phyloP scores from a whole-genome alignment of 2,797 vertebrate species.

The Astyanax mexicanus region DNA sequence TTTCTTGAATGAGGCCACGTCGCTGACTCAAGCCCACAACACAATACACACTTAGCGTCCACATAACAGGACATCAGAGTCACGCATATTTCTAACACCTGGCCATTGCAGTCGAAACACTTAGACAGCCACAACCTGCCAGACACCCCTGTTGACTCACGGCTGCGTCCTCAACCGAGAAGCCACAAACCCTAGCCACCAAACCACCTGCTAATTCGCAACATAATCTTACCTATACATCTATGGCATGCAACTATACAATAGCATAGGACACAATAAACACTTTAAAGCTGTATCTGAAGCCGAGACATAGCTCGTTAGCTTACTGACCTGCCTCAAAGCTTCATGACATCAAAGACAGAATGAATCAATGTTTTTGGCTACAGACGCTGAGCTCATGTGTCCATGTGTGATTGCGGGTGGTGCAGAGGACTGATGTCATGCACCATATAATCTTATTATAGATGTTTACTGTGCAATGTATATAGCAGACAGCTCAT shows the following conservation, averaged over 20 bases:
- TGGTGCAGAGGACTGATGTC: constrained; percentile 25
- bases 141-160: constrained; percentile 24
- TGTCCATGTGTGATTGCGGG: constrained; percentile 27
- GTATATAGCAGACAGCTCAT: constrained; percentile 12
- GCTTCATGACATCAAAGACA: constrained; percentile 13
- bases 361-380: constrained; percentile 3
- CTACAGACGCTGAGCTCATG: constrained; percentile 27
- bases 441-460: constrained; percentile 39
- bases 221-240: neutral
- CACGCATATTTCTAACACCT: constrained; percentile 44
- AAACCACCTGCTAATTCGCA: constrained; percentile 25
- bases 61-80: constrained; percentile 11
- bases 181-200: constrained; percentile 19
- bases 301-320: constrained; percentile 10
- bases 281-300: too few species aligned
- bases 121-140: constrained; percentile 28
- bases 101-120: constrained; percentile 23
- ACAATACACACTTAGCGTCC: constrained; percentile 44
- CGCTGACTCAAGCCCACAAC: constrained; percentile 51
- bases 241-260: constrained; percentile 11
- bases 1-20: constrained; percentile 42
- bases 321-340: neutral
- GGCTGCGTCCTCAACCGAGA: neutral
- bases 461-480: constrained; percentile 34
- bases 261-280: neutral